Base-by-base conservation (phyloP, 2,888 invertebrate genomes). In the Drosophila anomelani region DNA sequence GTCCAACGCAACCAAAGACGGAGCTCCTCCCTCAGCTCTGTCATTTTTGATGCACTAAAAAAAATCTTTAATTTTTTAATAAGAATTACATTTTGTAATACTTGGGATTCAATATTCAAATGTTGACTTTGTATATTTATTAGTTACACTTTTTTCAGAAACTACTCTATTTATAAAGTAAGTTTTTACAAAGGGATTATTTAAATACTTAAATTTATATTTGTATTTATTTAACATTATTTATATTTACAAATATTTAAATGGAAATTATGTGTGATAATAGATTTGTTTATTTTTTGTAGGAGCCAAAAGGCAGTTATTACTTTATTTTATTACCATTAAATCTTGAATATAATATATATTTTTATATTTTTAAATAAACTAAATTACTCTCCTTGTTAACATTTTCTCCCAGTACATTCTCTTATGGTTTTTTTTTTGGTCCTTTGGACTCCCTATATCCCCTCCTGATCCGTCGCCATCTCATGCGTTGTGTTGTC, bases 401-500 rank as follows among this genome's bases (percentile, higher is more conserved):
- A 9, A 4, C 0, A 17, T 2, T 0, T 58, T 34, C 38, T 7
- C 20, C 0, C 26, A 49, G 66, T 64, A 34, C 10, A 4, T 10
- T 43, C 17, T 9, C 9, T 8, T n/a, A 23, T 20, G 23, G 36
- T 57, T 53, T 23, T 57, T 3, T 23, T 57, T 3, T 1, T 39
- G 41, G 12, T 47, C 29, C 15, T 12, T 53, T 58, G 53, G 15
- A 32, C 12, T n/a, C 20, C n/a, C 51, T 47, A 32, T 39, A 43
- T 32, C 20, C 20, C 44, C 41, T 43, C 43, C 23, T 76, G 55
- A 69, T 44, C 58, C 57, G 10, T 38, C 13, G 44, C 49, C 53
- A 41, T 56, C 60, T 53, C 59, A 61, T 66, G 61, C 55, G 71
- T 78, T 88, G 85, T 88, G 85, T 86, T 86, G 90, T 89, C 87